Evolutionary conservation across 2,113 vertebrate genomes (phyloP).

Genomic region (Ondatra zibethicus): DNA sequence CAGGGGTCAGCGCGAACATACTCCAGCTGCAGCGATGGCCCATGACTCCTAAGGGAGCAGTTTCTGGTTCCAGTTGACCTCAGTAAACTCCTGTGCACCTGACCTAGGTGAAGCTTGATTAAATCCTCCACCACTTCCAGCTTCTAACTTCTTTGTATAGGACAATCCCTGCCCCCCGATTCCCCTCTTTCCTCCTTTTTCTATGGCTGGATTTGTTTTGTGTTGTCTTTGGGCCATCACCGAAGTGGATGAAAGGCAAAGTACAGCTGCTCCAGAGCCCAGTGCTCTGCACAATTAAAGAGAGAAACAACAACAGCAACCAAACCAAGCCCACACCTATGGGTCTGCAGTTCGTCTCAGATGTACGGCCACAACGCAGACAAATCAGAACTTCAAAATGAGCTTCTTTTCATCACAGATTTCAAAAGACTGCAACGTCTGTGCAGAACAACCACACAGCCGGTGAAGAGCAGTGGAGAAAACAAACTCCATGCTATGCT

Average conservation of each 20-base stretch:
- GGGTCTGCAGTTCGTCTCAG: conserved; percentile 69
- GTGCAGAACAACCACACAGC: conserved; percentile 2
- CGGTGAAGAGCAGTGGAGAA: neutral
- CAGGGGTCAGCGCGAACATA: neutral
- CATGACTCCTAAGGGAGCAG: neutral
- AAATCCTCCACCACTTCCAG: conserved; percentile 62
- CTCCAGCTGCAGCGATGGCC: conserved; percentile 48
- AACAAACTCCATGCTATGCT: neutral
- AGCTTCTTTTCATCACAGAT: conserved; percentile 60
- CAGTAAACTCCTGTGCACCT: neutral
- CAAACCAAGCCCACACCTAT: neutral
- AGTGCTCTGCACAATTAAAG: conserved; percentile 74
- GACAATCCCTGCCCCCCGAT: conserved; percentile 58
- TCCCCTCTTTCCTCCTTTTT: conserved; percentile 54
- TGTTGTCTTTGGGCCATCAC: conserved; percentile 83
- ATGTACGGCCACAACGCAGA: conserved; percentile 59
- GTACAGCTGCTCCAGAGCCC: conserved; percentile 77
- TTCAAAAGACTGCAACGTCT: conserved; percentile 16
- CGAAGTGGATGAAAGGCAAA: conserved; percentile 84
- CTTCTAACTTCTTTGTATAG: conserved; percentile 78
- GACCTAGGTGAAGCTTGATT: conserved; percentile 53
- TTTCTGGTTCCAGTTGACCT: conserved; percentile 63
- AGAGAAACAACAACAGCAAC: neutral
- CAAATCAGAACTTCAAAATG: conserved; percentile 54
- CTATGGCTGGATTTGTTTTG: conserved; percentile 80